Conservation (phyloP, 2,113 vertebrate species). For the Malurus cyaneus region DNA sequence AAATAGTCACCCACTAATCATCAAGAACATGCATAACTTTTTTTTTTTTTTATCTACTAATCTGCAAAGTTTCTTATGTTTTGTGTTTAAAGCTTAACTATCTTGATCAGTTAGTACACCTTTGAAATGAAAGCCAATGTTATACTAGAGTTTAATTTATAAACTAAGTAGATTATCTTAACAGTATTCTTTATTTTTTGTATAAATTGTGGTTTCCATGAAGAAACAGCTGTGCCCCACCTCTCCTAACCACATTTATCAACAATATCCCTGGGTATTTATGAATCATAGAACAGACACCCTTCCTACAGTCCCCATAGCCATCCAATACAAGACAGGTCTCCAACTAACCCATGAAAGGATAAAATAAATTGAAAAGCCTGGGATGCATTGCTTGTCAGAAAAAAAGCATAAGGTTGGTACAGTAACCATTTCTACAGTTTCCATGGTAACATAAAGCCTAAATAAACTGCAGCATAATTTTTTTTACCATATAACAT, state of each 20-base stretch:
- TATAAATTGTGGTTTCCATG: background rate
- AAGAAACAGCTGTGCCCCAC: background rate
- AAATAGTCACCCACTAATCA: background rate
- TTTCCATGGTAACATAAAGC: constrained; percentile 34
- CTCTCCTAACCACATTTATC: background rate
- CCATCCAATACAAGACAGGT: background rate
- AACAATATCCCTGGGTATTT: background rate
- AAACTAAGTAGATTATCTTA: background rate
- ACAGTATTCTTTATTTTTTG: background rate
- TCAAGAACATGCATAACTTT: background rate
- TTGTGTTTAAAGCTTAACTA: background rate
- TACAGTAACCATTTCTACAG: background rate
- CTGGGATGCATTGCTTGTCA: background rate
- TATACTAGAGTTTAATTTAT: background rate
- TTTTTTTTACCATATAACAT: background rate
- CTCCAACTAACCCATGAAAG: background rate
- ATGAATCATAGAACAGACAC: background rate
- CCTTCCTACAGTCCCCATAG: background rate
- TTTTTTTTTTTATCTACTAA: background rate
- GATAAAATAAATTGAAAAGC: background rate
- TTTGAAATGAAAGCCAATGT: background rate
- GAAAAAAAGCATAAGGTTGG: background rate
- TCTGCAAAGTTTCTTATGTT: background rate
- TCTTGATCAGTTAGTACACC: background rate
- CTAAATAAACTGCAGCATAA: background rate